Conservation (phyloP, 2,797 vertebrate species). For the Cuculus canorus region DNA sequence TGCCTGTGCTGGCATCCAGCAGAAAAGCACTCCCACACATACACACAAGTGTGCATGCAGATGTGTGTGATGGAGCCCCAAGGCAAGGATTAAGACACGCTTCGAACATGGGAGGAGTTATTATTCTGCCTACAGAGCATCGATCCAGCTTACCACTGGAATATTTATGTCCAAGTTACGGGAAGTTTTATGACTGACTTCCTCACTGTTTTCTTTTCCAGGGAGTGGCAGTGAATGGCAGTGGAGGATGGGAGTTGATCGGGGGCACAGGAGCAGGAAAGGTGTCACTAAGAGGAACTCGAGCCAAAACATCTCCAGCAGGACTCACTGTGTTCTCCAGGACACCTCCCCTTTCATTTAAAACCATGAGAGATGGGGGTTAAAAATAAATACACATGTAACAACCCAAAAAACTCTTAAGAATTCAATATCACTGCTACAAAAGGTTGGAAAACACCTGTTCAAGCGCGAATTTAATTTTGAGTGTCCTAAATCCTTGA, state of each 20-base stretch:
- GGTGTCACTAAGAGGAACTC: not conserved
- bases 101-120: not conserved
- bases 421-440: not conserved
- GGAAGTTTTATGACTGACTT: not conserved
- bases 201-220: not conserved
- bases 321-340: not conserved
- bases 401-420: not conserved
- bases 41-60: fast-evolving
- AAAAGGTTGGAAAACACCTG: not conserved
- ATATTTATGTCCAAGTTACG: not conserved
- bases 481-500: not conserved
- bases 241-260: fast-evolving
- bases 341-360: not conserved
- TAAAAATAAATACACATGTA: not conserved
- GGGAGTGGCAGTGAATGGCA: not conserved
- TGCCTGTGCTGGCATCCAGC: fast-evolving
- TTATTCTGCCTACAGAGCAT: fast-evolving
- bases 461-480: not conserved
- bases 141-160: not conserved
- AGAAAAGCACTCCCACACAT: not conserved
- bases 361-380: not conserved
- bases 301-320: not conserved
- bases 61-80: fast-evolving
- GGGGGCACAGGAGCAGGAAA: not conserved
- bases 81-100: not conserved